Evolutionary conservation across 2,113 vertebrate genomes (phyloP), one percentile per base, ranked within the genome.

Genomic region (Atrichornis clamosus): DNA sequence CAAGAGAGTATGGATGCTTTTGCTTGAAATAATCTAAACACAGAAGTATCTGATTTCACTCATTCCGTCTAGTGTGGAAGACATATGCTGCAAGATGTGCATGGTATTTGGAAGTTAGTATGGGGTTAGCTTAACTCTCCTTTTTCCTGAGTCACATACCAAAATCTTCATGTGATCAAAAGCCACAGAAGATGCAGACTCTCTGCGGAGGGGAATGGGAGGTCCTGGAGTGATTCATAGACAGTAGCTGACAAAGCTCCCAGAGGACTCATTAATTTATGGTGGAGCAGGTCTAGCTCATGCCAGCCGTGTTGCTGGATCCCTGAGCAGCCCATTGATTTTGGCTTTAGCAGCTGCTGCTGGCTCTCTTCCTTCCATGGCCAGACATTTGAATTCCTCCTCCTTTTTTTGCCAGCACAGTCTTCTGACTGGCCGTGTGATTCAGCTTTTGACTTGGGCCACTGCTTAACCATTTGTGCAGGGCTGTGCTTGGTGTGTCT

Each of bases 181-280:
- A 95, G 55, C 55, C 42, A n/a, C 64, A 55, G 83, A 41, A 78
- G 89, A 84, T n/a, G 42, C 76, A 47, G 76, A 10, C 26, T 4
- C 2, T 21, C 53, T 53, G 2, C 0, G 0, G 67, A 76, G 46
- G 8, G 42, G 14, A 76, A 26, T 2, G 4, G 90, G 75, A 90
- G 65, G 37, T 80, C 23, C 90, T 93, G 88, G 50, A 92, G 85
- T 37, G 46, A 74, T 67, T 86, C 76, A 59, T 26, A 55, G 64
- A 33, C 89, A 59, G 95, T 90, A 96, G 94, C 86, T 92, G 73
- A 93, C 50, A 74, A 16, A 60, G 35, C 27, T 86, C 94, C 39
- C 86, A 32, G 46, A 55, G 20, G 72, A 59, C 11, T 39, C 47
- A 37, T 74, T 90, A n/a, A 20, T 86, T 93, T 47, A 9, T 80